Conservation (phyloP, 92 coral and sea anemone species). For the Epizoanthus stellaris region DNA sequence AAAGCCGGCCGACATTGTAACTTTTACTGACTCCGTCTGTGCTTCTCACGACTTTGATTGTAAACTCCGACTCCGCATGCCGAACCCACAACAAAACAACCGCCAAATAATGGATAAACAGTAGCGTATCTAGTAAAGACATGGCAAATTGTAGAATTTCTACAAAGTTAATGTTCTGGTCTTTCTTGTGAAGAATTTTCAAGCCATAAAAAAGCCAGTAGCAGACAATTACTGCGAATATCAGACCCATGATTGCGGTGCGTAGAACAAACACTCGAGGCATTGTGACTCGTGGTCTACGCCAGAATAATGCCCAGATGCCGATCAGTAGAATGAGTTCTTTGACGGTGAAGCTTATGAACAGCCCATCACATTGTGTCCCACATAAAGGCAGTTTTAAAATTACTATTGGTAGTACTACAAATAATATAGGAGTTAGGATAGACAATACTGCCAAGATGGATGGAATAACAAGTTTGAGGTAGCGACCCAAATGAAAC, state of each 20-base stretch:
- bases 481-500: constrained; percentile 77
- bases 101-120: constrained; percentile 91
- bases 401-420: constrained; percentile 83
- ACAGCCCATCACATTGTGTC: constrained; percentile 86
- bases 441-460: constrained; percentile 80
- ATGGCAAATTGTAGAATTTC: constrained; percentile 81
- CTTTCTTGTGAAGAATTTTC: constrained; percentile 77
- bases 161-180: constrained; percentile 42
- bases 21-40: constrained; percentile 89
- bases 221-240: constrained; percentile 85
- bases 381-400: constrained; percentile 84
- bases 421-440: constrained; percentile 86
- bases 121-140: constrained; percentile 82
- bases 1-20: constrained; percentile 90
- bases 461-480: constrained; percentile 75
- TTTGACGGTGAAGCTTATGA: constrained; percentile 92
- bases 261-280: constrained; percentile 94
- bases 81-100: constrained; percentile 95
- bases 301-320: constrained; percentile 98
- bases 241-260: constrained; percentile 82
- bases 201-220: constrained; percentile 95
- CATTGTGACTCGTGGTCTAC: constrained; percentile 85
- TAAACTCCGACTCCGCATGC: constrained; percentile 86
- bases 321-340: constrained; percentile 86
- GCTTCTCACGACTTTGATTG: constrained; percentile 95